Conservation (phyloP, 2,797 vertebrate genomes). For the Gobionotothen gibberifrons region DNA sequence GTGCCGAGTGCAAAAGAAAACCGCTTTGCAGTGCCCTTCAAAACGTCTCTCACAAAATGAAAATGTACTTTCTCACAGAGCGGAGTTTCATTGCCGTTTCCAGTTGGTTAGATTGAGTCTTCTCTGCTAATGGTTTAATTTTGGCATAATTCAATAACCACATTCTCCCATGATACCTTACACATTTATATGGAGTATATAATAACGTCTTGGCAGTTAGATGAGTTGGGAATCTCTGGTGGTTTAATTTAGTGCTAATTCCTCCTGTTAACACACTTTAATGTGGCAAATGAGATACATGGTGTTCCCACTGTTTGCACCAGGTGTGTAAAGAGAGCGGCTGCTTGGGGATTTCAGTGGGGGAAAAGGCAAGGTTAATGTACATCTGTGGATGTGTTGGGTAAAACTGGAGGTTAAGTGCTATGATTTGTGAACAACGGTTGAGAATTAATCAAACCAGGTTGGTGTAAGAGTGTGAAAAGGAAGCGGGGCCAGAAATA, state of each 20-base stretch:
- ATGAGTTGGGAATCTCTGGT: slow-evolving; percentile 74
- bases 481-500: not conserved
- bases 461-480: slow-evolving; percentile 10
- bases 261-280: slow-evolving; percentile 79
- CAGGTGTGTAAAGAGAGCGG: slow-evolving; percentile 6
- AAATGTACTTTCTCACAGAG: slow-evolving; percentile 20
- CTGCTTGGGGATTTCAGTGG: not conserved
- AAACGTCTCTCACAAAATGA: slow-evolving; percentile 38
- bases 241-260: slow-evolving; percentile 80
- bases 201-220: slow-evolving; percentile 76
- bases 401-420: slow-evolving; percentile 11
- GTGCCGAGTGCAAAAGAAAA: slow-evolving; percentile 6
- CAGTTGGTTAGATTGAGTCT: slow-evolving; percentile 73
- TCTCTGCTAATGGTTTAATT: slow-evolving; percentile 79
- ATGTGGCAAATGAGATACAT: slow-evolving; percentile 65
- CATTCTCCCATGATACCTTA: slow-evolving; percentile 71
- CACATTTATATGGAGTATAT: slow-evolving; percentile 78
- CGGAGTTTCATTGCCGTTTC: slow-evolving; percentile 39
- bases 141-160: slow-evolving; percentile 81
- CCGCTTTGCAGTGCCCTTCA: slow-evolving; percentile 44
- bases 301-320: slow-evolving; percentile 36
- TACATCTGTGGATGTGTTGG: slow-evolving; percentile 3
- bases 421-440: slow-evolving; percentile 8
- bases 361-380: not conserved
- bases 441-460: slow-evolving; percentile 6